Conservation (phyloP, 2,113 vertebrate genomes). For the Tympanuchus pallidicinctus region DNA sequence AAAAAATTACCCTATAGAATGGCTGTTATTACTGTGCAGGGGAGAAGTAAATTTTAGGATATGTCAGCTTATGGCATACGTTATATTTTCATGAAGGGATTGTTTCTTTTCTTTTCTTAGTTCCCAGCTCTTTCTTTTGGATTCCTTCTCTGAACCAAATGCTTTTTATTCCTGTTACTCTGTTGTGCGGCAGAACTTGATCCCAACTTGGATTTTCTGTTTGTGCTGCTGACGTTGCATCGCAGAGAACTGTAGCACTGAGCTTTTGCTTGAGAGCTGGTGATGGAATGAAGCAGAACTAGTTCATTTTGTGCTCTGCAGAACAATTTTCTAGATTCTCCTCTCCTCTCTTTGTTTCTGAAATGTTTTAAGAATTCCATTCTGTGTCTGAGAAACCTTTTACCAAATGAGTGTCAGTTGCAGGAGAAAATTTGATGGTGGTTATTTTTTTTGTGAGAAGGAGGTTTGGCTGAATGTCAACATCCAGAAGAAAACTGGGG, state of each 20-base stretch:
- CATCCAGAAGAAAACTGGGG: neutral
- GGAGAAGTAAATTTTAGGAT: neutral
- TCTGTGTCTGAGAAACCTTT: neutral
- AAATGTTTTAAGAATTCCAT: neutral
- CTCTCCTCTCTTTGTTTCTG: neutral
- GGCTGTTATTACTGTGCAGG: neutral
- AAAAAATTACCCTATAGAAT: neutral
- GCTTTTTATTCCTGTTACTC: neutral
- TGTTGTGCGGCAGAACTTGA: neutral
- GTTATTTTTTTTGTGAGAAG: neutral
- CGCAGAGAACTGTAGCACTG: neutral
- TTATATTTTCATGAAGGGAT: neutral
- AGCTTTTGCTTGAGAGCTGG: neutral
- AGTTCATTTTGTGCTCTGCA: neutral
- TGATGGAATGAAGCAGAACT: neutral
- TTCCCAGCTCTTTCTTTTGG: neutral
- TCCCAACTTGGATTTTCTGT: conserved; percentile 2
- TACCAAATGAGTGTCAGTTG: neutral
- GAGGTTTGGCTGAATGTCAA: neutral
- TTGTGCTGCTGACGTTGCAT: neutral
- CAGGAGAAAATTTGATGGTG: neutral
- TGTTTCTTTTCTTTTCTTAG: neutral
- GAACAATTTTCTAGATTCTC: neutral
- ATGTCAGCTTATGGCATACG: neutral
- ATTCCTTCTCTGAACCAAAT: neutral